Base-by-base conservation (phyloP, 2,797 vertebrate species). In the Danio albolineatus region DNA sequence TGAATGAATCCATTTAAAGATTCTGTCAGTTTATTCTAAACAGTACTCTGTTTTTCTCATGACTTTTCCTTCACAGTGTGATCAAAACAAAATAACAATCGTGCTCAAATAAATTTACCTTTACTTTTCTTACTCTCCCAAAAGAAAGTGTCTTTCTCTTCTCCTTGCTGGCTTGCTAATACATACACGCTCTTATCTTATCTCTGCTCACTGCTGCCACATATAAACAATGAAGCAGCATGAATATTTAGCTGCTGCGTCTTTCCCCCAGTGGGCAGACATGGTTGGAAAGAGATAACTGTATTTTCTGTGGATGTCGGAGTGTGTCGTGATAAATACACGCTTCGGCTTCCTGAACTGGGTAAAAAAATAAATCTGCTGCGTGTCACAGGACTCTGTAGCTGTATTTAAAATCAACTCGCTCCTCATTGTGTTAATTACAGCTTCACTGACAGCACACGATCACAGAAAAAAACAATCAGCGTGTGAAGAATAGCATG, bases 361-460 rank as follows among this genome's bases (percentile, higher is more conserved):
- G 28, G 53, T 77, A 67, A 77, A 76, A 76, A 80, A 67, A 70
- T 59, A 80, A 76, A 73, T 28, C 54, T 8, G 14, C 54, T 17
- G 28, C 61, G 80, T 64, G 78, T 79, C 82, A 85, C 53, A 78
- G 56, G 19, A 51, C 80, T 60, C 28, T 28, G 61, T 80, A 61
- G 67, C 73, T 75, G 73, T 75, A 82, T 80, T 78, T 66, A 62
- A 79, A 76, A 59, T 69, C 53, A 64, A 14, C 53, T 75, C 16
- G 56, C 41, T 67, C 49, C 74, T 80, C 62, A 67, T 78, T 82
- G 79, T 12, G 49, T 80, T 85, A 78, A 84, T 79, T 81, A 87
- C 71, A 21, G 53, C 53, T 56, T 79, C 5, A 56, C 48, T 79
- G 74, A 64, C 83, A 78, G 73, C 44, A 74, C 76, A 73, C 79